Conservation (phyloP, 2,113 vertebrate genomes). For the Antigone vipio region DNA sequence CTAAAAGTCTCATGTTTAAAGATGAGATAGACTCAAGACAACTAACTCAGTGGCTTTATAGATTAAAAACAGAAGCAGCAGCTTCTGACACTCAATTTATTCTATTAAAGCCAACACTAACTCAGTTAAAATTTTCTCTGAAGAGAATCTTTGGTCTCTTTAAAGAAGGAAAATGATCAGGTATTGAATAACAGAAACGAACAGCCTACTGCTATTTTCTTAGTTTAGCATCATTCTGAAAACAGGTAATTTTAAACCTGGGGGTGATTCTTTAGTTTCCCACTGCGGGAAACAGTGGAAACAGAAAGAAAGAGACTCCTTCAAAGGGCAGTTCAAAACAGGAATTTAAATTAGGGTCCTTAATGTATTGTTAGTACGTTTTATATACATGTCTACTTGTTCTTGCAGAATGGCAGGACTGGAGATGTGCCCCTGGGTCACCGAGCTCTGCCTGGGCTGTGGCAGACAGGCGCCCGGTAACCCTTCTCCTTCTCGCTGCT, state of each 20-base stretch:
- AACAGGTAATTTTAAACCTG: neutral
- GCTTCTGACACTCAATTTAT: neutral
- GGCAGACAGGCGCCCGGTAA: neutral
- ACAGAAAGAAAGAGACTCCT: neutral
- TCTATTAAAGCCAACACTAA: neutral
- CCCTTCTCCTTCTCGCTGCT: neutral
- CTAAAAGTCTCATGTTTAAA: neutral
- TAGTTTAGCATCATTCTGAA: neutral
- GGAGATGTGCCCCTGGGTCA: neutral
- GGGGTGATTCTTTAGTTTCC: neutral
- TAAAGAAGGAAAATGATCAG: neutral
- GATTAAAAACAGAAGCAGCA: neutral
- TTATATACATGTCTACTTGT: neutral
- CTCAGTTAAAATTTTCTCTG: neutral
- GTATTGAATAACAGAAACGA: neutral
- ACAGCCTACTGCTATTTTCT: neutral
- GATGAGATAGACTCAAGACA: neutral
- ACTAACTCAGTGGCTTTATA: neutral
- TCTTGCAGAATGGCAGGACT: neutral
- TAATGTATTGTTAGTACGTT: neutral
- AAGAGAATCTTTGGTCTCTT: neutral
- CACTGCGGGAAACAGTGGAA: neutral
- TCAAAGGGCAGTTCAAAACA: neutral
- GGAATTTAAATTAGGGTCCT: neutral
- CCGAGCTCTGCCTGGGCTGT: neutral